Percentiles rank a stretch among this genome's conserved stretches.
These are phyloP conservation scores for Equus przewalskii DNA, from an alignment of 2,113 vertebrate species.

Conservation along the genomic window DNA sequence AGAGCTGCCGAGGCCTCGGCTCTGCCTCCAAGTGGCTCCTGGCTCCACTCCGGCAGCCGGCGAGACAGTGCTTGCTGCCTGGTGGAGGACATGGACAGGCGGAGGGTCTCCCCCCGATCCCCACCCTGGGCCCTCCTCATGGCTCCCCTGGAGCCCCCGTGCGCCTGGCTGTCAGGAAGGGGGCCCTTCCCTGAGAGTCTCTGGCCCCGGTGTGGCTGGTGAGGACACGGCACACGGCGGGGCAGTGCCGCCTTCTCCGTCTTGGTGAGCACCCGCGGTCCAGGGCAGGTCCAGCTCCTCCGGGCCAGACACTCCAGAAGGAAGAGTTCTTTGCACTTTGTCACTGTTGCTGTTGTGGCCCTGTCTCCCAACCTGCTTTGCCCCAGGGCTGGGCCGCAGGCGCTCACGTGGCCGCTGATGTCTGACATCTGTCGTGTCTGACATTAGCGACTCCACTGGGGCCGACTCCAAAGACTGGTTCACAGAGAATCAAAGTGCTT, in stretches of 20 bases:
- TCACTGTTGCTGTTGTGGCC: not conserved
- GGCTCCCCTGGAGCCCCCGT: accelerated
- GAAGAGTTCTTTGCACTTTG: not conserved
- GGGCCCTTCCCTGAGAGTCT: accelerated
- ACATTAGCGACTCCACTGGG: not conserved
- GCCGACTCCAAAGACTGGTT: not conserved
- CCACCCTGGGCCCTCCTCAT: no score
- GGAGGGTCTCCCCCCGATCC: no score
- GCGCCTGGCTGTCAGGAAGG: accelerated
- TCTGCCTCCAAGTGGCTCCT: not conserved
- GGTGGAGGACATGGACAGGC: no score
- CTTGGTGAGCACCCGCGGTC: not conserved
- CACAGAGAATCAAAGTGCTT: not conserved
- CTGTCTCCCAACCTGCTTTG: accelerated
- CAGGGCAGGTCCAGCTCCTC: not conserved
- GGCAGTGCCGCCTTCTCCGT: not conserved
- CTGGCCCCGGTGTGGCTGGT: accelerated
- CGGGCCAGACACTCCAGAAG: no score
- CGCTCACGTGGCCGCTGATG: not conserved
- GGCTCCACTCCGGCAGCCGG: not conserved
- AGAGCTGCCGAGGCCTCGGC: not conserved
- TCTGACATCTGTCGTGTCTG: no score
- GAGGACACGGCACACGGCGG: accelerated
- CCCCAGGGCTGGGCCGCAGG: no score
- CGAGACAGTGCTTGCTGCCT: not conserved